Conservation (phyloP, 2,113 vertebrate genomes). For the Orcinus orca region DNA sequence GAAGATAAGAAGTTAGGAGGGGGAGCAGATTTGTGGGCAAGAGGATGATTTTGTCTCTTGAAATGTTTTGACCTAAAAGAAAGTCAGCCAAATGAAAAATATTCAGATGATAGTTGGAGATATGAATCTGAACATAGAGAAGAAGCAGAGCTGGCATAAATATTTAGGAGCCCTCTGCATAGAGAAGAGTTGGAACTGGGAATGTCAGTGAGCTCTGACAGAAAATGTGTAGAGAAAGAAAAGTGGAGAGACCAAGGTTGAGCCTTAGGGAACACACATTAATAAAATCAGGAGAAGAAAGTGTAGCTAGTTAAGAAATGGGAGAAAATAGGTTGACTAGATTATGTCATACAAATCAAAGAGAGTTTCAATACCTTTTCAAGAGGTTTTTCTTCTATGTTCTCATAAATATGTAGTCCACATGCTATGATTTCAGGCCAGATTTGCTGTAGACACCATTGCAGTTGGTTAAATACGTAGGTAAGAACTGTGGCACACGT, state of each 20-base stretch:
- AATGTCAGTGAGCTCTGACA: neutral
- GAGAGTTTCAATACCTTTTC: neutral
- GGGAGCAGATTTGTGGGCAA: neutral
- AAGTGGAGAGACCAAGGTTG: neutral
- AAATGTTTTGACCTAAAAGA: neutral
- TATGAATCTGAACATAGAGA: neutral
- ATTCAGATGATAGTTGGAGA: neutral
- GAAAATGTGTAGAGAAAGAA: neutral
- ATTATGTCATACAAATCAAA: neutral
- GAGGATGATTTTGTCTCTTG: neutral
- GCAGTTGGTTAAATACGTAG: neutral
- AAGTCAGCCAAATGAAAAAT: neutral
- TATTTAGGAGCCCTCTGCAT: neutral
- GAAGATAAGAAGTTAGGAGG: neutral
- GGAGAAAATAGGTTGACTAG: neutral
- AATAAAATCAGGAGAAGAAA: neutral
- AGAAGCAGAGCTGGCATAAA: neutral
- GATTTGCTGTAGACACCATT: neutral
- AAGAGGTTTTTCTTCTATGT: slow-evolving; percentile 12
- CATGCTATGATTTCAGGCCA: neutral
- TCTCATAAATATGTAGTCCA: neutral
- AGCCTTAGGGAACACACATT: neutral
- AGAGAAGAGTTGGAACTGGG: neutral
- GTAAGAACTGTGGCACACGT: neutral
- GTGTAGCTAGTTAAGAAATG: neutral